Evolutionary conservation across 2,888 invertebrate species (phyloP).

Genomic region (Ferdinandea cuprea): DNA sequence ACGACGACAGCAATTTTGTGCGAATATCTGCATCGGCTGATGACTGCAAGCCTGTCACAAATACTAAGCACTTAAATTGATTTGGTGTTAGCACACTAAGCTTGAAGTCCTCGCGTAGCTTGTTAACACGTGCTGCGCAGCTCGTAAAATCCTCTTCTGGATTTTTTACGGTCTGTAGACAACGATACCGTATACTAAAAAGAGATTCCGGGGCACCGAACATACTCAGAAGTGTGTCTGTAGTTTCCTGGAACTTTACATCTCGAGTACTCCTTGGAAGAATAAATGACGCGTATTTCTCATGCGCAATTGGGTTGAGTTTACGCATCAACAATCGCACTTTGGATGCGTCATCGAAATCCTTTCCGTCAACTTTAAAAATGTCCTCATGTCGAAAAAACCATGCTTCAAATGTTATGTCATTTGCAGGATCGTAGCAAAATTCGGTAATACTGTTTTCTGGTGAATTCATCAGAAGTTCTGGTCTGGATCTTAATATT

Average conservation of each 20-base stretch:
- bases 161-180: constrained; percentile 30
- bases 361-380: constrained; percentile 23
- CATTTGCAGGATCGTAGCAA: constrained; percentile 28
- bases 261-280: constrained; percentile 1
- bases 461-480: constrained; percentile 1
- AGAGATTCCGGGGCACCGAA: constrained; percentile 5
- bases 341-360: constrained; percentile 24
- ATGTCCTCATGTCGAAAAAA: constrained; percentile 28
- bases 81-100: constrained; percentile 21
- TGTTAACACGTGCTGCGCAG: constrained; percentile 43
- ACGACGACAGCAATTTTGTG: background rate
- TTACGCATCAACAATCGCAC: constrained; percentile 43
- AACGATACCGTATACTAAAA: constrained; percentile 7
- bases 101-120: constrained; percentile 52
- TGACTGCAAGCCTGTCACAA: constrained; percentile 28
- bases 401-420: constrained; percentile 19
- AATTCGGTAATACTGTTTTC: constrained; percentile 11
- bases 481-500: background rate
- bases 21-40: constrained; percentile 48
- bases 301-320: constrained; percentile 31
- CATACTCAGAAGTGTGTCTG: background rate
- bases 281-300: constrained; percentile 28
- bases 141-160: constrained; percentile 25
- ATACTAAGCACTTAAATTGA: constrained; percentile 36
- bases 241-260: background rate